phyloP scores from a whole-genome alignment of 1,140 invertebrate genomes.

The Orchesella cincta region DNA sequence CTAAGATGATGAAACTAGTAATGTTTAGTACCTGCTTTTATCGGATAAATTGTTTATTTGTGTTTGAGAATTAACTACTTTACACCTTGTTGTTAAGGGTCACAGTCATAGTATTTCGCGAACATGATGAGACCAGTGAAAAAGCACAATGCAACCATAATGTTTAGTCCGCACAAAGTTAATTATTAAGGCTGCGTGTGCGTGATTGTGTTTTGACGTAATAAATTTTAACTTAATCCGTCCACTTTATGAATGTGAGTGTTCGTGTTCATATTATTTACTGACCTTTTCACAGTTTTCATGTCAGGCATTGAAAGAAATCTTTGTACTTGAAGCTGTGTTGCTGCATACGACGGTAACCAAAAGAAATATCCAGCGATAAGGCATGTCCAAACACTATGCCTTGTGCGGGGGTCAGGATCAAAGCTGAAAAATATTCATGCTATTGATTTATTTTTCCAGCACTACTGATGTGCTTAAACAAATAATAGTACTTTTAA shows the following conservation, averaged over 20 bases:
- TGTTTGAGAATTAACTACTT: neutral
- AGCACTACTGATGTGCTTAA: neutral
- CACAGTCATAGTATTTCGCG: conserved; percentile 59
- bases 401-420: conserved; percentile 38
- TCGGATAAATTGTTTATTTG: neutral
- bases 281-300: conserved; percentile 37
- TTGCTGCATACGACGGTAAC: conserved; percentile 45
- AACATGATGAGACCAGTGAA: conserved; percentile 59
- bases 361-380: conserved; percentile 48
- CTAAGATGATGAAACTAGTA: neutral
- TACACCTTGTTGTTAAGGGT: conserved; percentile 53
- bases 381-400: conserved; percentile 44
- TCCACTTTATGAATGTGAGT: too few species aligned
- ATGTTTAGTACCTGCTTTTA: neutral
- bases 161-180: conserved; percentile 53
- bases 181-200: too few species aligned
- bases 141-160: conserved; percentile 36
- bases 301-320: conserved; percentile 47
- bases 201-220: too few species aligned
- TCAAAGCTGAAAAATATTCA: conserved; percentile 40
- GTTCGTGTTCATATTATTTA: neutral
- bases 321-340: conserved; percentile 48
- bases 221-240: too few species aligned
- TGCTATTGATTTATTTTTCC: neutral
- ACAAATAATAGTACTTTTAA: neutral